Base-by-base conservation (phyloP, 1,140 invertebrate species). In the Saccostrea cuccullata region DNA sequence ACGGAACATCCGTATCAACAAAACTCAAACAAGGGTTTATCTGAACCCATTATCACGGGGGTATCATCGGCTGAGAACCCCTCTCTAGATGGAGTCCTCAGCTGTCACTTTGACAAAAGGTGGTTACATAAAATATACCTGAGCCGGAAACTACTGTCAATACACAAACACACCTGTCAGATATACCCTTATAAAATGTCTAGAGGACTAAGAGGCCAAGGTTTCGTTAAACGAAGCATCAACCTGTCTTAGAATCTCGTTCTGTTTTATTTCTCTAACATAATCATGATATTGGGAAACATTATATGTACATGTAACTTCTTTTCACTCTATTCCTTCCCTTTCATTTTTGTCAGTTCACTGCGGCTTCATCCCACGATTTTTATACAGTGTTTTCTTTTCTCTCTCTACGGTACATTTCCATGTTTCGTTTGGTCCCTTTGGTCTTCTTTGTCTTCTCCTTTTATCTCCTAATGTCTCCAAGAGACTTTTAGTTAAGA, bases 161-260 rank as follows among this genome's bases (percentile, higher is more conserved):
- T n/a, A 64, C 58, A 64, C 58, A 64, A 64, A 64, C 6, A n/a
- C 58, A 64, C 58, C 58, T 64, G 58, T 64, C 58, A 64, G 58
- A 20, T 64, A 20, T 64, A 64, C 58, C 58, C 58, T 64, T n/a
- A 64, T 47, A 20, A 17, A 64, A n/a, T 64, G 58, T 64, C 58
- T 64, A 17, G 17, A 64, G 15, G n/a, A 6, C 58, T n/a, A 17
- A 17, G 17, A 64, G 15, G n/a, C 8, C 58, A 64, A 17, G 13
- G 17, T 20, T 17, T 20, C 58, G 20, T 20, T 20, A 17, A 4
- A n/a, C n/a, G 58, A 64, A n/a, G 17, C n/a, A 20, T n/a, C 58
- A 64, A 20, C 0, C 15, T 17, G 13, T 17, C 17, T n/a, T 0
- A 17, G 1, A 64, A 3, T n/a, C 20, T 17, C 17, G 17, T 64